A percentile compares a stretch with the other conserved stretches of the same genome.
phyloP scores from a whole-genome alignment of 1,140 invertebrate genomes.

The Drosophila varians region DNA sequence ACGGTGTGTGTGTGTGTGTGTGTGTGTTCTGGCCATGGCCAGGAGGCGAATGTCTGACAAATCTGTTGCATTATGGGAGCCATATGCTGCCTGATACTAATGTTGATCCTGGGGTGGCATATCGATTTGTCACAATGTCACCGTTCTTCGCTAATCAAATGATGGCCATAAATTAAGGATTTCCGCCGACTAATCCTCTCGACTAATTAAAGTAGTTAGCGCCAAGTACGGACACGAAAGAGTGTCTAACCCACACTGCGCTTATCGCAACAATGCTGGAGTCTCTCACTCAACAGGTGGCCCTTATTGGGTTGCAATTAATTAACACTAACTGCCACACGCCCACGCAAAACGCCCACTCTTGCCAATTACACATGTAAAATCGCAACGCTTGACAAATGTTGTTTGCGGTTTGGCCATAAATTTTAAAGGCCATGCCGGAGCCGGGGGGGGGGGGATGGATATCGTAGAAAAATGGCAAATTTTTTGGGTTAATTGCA shows the following conservation, averaged over 20 bases:
- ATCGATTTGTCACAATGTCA: slow-evolving; percentile 49
- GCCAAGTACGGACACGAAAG: no score
- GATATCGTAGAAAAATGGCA: slow-evolving; percentile 11
- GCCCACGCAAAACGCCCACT: slow-evolving; percentile 20
- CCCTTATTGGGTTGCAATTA: slow-evolving; percentile 49
- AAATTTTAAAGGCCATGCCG: slow-evolving; percentile 55
- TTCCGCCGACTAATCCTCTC: slow-evolving; percentile 50
- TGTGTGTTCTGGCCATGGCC: slow-evolving; percentile 21
- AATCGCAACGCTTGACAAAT: slow-evolving; percentile 56
- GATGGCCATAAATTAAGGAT: slow-evolving; percentile 59
- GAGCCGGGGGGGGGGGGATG: background rate
- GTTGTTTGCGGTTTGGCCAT: slow-evolving; percentile 58
- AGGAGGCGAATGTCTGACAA: slow-evolving; percentile 68
- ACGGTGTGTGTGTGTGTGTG: slow-evolving; percentile 14
- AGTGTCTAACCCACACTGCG: slow-evolving; percentile 1
- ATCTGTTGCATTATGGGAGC: slow-evolving; percentile 71
- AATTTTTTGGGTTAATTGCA: slow-evolving; percentile 58
- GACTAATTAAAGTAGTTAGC: background rate
- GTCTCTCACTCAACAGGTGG: slow-evolving; percentile 37
- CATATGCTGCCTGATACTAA: slow-evolving; percentile 39
- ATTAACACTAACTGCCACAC: slow-evolving; percentile 42
- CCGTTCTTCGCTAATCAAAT: slow-evolving; percentile 66
- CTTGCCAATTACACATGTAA: slow-evolving; percentile 47
- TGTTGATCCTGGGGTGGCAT: slow-evolving; percentile 31
- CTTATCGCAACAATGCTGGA: slow-evolving; percentile 29